Evolutionary conservation across 2,797 vertebrate species (phyloP), one percentile per base, ranked within the genome.

Genomic region (Xiphorhynchus erythropygius): DNA sequence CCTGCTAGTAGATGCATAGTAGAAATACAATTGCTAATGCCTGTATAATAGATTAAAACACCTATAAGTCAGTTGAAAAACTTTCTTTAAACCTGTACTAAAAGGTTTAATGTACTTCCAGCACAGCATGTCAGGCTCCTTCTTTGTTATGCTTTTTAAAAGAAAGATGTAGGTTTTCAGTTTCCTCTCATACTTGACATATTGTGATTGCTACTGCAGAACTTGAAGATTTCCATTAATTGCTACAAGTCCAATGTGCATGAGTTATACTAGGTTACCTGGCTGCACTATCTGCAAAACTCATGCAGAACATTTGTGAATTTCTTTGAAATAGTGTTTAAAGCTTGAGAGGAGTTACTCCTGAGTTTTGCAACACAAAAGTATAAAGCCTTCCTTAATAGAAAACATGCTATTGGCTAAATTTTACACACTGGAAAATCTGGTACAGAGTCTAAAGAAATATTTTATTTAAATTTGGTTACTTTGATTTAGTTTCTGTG

Each of bases 21-120:
- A 91, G 59, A 83, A 87, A 82, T 80, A 55, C 25, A 65, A 68
- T 79, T 84, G 47, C 30, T 92, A 84, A 76, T 69, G 16, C 25
- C 52, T 60, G 52, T 52, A 91, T 57, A 90, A 78, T 67, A 91
- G 71, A 91, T 95, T 49, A 85, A 93, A 91, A 56, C 47, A 67
- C 67, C 44, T 57, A 25, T 35, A 92, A 70, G 90, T 93, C 71
- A 19, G 5, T 80, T 59, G 0, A 59, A 89, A 92, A 69, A 55
- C 7, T 2, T 3, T 59, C 28, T 86, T 91, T 85, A 91, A 78
- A 64, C 24, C 9, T 74, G 3, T 8, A 77, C 11, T 56, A 56
- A 90, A 77, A n/a, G 25, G 11, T 74, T 63, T 85, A 80, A 95
- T 77, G 30, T 68, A 93, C 52, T 85, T 87, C 73, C 53, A 83